phyloP scores from a whole-genome alignment of 2,113 vertebrate genomes.

The Dipodomys merriami region DNA sequence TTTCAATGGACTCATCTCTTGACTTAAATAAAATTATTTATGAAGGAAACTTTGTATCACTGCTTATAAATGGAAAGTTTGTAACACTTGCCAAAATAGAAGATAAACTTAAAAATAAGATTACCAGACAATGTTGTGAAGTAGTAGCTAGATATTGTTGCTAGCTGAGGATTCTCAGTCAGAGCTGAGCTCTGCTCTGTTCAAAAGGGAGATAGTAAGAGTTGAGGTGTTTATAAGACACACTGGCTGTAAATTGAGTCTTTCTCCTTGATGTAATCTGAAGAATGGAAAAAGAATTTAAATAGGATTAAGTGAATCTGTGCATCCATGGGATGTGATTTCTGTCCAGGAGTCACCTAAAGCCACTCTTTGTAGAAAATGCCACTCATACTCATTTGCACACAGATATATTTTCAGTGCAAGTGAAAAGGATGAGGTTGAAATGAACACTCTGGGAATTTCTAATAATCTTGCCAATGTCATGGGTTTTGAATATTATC shows the following conservation, averaged over 20 bases:
- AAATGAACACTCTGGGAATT: background rate
- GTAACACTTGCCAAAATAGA: constrained; percentile 21
- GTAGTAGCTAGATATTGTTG: background rate
- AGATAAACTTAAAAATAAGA: constrained; percentile 37
- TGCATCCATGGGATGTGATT: background rate
- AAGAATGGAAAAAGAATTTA: constrained; percentile 59
- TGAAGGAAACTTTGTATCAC: background rate
- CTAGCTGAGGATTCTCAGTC: background rate
- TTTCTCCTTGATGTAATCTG: constrained; percentile 39
- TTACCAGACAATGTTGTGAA: background rate
- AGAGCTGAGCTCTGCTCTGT: background rate
- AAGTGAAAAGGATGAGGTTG: background rate
- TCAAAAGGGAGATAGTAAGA: background rate
- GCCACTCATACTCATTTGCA: background rate
- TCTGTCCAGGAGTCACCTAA: constrained; percentile 6
- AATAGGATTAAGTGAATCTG: constrained; percentile 49
- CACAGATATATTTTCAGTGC: too few relatives aligned
- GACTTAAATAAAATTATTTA: constrained; percentile 22
- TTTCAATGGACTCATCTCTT: constrained; percentile 12
- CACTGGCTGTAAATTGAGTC: constrained; percentile 10
- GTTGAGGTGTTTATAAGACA: constrained; percentile 14
- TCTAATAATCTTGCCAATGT: constrained; percentile 35
- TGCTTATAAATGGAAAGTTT: constrained; percentile 6
- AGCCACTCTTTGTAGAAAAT: constrained; percentile 11
- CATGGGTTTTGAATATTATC: background rate